Evolutionary conservation across 2,888 invertebrate genomes (phyloP), one percentile per base, ranked within the genome.

Genomic region (Teleogryllus oceanicus): DNA sequence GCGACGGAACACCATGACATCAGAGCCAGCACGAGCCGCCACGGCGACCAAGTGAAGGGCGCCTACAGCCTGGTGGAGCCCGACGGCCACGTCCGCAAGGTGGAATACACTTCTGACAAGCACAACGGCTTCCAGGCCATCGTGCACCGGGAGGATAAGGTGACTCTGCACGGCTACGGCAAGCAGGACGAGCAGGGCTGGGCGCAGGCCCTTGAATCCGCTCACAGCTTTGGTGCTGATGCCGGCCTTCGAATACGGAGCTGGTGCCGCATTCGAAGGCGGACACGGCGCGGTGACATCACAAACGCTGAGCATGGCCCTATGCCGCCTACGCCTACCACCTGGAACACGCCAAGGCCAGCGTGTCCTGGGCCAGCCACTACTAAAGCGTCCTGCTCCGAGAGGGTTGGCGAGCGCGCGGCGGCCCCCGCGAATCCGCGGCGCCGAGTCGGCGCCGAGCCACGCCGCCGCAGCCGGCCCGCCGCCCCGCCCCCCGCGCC

Each of bases 71-170:
- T 62, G 62, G 62, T 62, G 62, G 62, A 62, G 62, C 62, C 62
- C 16, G 62, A 62, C n/a, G 62, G 62, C 8, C 62, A 62, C 62
- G 62, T 62, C 16, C 62, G 62, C 16, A 62, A 62, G n/a, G 62
- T 62, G 62, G 62, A 62, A 12, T 62, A 62, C 62, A 62, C 62
- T 13, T 13, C 62, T 1, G 62, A 62, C 62, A 62, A 62, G 62
- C 62, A 62, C 62, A 62, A n/a, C 62, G 62, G 62, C 62, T 62
- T 62, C 62, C 62, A 62, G 62, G 62, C 62, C 8, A n/a, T 62
- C 16, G 62, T 62, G 62, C 13, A n/a, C n/a, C 62, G 62, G 8
- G 62, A 62, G 13, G 62, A 49, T 5, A 49, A 37, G 77, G 37
- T 49, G n/a, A 77, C 18, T 12, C 18, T 11, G 24, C 18, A n/a